Base-by-base conservation (phyloP, 2,888 invertebrate genomes). In the Sminthurides aquaticus region DNA sequence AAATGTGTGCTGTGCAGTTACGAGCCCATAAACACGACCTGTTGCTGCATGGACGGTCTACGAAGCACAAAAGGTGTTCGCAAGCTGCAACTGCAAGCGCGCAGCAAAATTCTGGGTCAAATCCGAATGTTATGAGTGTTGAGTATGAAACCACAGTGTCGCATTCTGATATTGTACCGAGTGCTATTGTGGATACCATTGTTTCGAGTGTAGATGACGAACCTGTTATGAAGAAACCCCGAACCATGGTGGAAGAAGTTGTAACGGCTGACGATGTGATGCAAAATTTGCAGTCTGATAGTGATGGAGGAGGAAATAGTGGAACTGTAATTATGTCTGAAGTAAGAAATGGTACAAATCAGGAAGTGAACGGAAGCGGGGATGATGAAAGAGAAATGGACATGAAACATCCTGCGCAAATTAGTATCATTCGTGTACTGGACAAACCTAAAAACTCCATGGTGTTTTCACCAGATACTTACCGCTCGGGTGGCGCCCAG, bases 1-100 rank as follows among this genome's bases (percentile, higher is more conserved):
- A 67, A 62, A 60, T 67, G 43, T 72, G 72, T 57, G 62, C 63
- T 15, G 68, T 66, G 18, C 61, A 65, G 15, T 60, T 72, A 2
- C 29, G 72, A 34, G 68, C 70, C 25, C 72, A 71, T 27, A 67
- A 67, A 48, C 69, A 69, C 49, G 71, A 71, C 34, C 57, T 71
- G 43, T 52, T 67, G 11, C 60, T 71, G 2, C 71, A 71, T 66
- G 65, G 64, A 0, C 60, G 66, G 24, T 68, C 69, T 1, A 55
- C 62, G 2, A 67, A 67, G 34, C 71, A 71, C 57, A 67, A 68
- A 52, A 22, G 63, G 26, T 63, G 63, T 28, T 63, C 57, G 18
- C 57, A 62, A 57, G 62, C 49, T 48, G 34, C 58, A 22, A 25
- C 43, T 15, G 25, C 63, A 2, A 8, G 49, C 18, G 49, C 8